Percentiles rank a stretch among this genome's conserved stretches.
Evolutionary conservation across 2,888 invertebrate species (phyloP).

Genomic region (Microdon myrmicae): DNA sequence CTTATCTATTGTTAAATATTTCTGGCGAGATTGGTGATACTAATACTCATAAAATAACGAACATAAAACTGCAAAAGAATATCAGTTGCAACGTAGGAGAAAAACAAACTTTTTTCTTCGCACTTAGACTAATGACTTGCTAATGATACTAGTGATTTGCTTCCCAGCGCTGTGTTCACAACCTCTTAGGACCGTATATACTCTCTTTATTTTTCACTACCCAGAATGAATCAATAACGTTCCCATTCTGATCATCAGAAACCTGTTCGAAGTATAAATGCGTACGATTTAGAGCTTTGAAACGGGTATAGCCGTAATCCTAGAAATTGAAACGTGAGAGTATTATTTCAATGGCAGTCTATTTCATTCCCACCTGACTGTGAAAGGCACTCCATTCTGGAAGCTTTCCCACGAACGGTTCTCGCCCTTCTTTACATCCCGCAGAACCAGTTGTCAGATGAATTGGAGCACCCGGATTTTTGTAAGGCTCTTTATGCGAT

Average conservation of each 20-base stretch:
- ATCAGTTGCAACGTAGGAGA: neutral
- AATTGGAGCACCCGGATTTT: conserved; percentile 82
- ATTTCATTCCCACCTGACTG: conserved; percentile 67
- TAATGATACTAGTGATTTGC: neutral
- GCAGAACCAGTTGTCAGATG: conserved; percentile 92
- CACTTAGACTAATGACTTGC: conserved; percentile 1
- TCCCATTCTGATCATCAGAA: conserved; percentile 76
- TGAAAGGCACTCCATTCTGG: conserved; percentile 87
- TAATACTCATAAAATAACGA: no score
- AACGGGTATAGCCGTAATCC: conserved; percentile 93
- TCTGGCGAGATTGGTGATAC: no score
- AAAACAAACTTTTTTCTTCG: conserved; percentile 1
- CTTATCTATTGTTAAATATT: no score
- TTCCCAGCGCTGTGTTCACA: neutral
- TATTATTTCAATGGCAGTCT: neutral
- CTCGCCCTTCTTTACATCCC: conserved; percentile 87
- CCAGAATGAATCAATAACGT: conserved; percentile 77
- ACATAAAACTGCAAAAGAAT: no score
- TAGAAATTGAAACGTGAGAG: conserved; percentile 31
- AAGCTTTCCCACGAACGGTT: conserved; percentile 72
- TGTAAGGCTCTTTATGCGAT: conserved; percentile 68
- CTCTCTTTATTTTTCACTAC: conserved; percentile 70
- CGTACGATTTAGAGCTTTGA: conserved; percentile 81
- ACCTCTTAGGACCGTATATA: conserved; percentile 52
- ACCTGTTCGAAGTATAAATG: conserved; percentile 93